A percentile compares a stretch with the other conserved stretches of the same genome.
Evolutionary conservation across 2,797 vertebrate genomes (phyloP).

Genomic region (Peromyscus eremicus): DNA sequence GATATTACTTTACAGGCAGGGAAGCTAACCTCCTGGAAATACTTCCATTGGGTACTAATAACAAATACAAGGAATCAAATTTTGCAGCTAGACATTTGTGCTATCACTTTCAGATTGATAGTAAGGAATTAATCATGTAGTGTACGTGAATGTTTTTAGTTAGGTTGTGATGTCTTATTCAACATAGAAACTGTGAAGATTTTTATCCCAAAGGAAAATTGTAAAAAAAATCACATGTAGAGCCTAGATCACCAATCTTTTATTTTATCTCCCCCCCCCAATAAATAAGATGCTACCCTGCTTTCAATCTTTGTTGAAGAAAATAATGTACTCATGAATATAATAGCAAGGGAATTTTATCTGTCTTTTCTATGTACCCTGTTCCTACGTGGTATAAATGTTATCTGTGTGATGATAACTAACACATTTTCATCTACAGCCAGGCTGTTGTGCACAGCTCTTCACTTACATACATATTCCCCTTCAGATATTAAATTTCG

Average conservation of each 20-base stretch:
- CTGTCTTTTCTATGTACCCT: neutral
- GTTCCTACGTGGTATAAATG: neutral
- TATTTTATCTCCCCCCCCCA: neutral
- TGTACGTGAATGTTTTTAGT: neutral
- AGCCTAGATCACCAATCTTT: neutral
- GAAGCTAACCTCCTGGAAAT: constrained; percentile 49
- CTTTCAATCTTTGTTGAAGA: neutral
- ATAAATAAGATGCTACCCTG: neutral
- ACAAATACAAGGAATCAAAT: neutral
- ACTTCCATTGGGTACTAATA: constrained; percentile 10
- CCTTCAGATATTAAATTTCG: neutral
- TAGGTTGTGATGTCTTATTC: neutral
- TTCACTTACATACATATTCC: neutral
- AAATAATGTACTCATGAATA: neutral
- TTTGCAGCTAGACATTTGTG: neutral
- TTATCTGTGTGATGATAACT: neutral
- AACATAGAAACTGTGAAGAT: neutral
- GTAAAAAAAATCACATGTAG: constrained; percentile 17
- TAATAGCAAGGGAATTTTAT: neutral
- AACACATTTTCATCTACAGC: neutral
- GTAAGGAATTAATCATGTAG: neutral
- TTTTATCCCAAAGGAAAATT: constrained; percentile 52
- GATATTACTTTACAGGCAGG: constrained; percentile 41
- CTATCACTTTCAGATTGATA: constrained; percentile 25
- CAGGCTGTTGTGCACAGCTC: neutral